Conservation (phyloP, 2,888 invertebrate species). For the Yponomeuta evonymella region DNA sequence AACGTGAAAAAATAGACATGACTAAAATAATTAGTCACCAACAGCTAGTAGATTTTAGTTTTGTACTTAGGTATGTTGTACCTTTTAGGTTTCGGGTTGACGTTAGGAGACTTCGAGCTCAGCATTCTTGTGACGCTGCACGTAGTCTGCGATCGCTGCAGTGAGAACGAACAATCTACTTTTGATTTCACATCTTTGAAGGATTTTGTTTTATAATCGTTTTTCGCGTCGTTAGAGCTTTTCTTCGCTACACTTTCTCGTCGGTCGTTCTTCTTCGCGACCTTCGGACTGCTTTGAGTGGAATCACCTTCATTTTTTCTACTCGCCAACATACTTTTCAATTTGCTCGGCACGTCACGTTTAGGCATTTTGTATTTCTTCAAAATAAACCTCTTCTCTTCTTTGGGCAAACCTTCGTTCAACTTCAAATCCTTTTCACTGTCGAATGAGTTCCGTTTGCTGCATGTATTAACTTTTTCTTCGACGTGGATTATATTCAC, state of each 20-base stretch:
- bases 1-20: slow-evolving; percentile 12
- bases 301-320: slow-evolving; percentile 69
- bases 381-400: slow-evolving; percentile 72
- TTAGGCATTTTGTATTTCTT: slow-evolving; percentile 88
- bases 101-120: slow-evolving; percentile 60
- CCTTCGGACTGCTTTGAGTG: slow-evolving; percentile 77
- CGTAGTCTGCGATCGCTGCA: slow-evolving; percentile 69
- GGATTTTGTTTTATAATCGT: slow-evolving; percentile 81
- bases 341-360: slow-evolving; percentile 84
- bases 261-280: slow-evolving; percentile 78
- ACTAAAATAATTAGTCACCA: not conserved
- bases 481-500: slow-evolving; percentile 42
- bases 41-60: too few relatives aligned
- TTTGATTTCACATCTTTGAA: slow-evolving; percentile 93
- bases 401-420: slow-evolving; percentile 58
- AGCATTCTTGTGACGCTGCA: slow-evolving; percentile 67
- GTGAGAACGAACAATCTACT: slow-evolving; percentile 77
- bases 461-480: slow-evolving; percentile 55
- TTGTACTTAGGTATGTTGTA: slow-evolving; percentile 25
- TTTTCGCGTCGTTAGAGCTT: slow-evolving; percentile 83
- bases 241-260: slow-evolving; percentile 79
- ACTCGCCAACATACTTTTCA: slow-evolving; percentile 82
- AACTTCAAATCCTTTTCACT: slow-evolving; percentile 56
- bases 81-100: slow-evolving; percentile 69
- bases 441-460: slow-evolving; percentile 64